Percentiles rank a stretch among this genome's conserved stretches.
phyloP scores from a whole-genome alignment of 2,113 vertebrate species.

The Brachyistius frenatus region DNA sequence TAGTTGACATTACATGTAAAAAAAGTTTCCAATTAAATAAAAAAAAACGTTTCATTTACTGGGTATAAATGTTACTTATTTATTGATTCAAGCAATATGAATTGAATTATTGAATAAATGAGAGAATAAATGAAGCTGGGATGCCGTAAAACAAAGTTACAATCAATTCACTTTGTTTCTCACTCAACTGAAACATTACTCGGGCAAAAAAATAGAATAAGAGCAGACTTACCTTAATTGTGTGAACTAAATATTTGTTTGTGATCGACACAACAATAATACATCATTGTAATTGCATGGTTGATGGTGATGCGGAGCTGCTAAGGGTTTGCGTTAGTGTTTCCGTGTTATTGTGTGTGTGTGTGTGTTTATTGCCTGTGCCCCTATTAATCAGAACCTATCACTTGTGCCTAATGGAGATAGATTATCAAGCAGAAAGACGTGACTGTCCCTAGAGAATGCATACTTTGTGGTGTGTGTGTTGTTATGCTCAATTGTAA shows the following conservation, averaged over 20 bases:
- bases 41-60: background rate
- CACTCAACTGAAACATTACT: conserved; percentile 15
- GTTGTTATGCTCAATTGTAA: conserved; percentile 4
- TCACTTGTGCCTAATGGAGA: conserved; percentile 81
- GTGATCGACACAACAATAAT: conserved; percentile 59
- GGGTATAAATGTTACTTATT: background rate
- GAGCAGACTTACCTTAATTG: conserved; percentile 28
- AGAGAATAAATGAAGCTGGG: background rate
- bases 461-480: conserved; percentile 19
- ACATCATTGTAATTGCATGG: conserved; percentile 63
- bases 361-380: conserved; percentile 63
- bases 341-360: conserved; percentile 57
- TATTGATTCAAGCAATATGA: background rate
- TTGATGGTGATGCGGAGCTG: conserved; percentile 40
- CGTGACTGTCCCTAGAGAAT: conserved; percentile 70
- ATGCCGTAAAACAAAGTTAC: background rate
- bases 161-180: conserved; percentile 23
- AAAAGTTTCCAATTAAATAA: too few species aligned
- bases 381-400: conserved; percentile 78
- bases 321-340: conserved; percentile 62
- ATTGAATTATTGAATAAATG: background rate
- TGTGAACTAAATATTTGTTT: conserved; percentile 59
- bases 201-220: conserved; percentile 3
- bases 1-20: too few species aligned
- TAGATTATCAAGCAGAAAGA: conserved; percentile 77